Evolutionary conservation across 2,888 invertebrate species (phyloP), one percentile per base, ranked within the genome.

Genomic region (Hirudinaria manillensis): DNA sequence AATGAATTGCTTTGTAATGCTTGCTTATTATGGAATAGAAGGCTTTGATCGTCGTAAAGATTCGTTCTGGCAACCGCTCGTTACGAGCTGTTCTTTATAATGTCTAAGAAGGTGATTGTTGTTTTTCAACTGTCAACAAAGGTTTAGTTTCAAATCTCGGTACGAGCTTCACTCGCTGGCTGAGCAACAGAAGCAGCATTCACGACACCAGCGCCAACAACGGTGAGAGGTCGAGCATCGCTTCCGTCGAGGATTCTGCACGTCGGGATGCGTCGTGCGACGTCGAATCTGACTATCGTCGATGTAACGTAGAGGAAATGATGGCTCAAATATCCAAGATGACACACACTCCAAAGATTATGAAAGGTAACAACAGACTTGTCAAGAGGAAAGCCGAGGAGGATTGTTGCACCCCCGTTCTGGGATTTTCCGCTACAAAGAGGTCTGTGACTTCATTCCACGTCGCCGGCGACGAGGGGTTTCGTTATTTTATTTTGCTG

Each of bases 101-200:
- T 27, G 10, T 34, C 16, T 7, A 19, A 45, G 13, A 16, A 45
- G 45, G 45, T 1, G 45, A 10, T 45, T 16, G 16, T 45, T 45
- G 10, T 10, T 45, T 45, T 45, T 1, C 10, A 45, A 16, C 16
- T 16, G 16, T 45, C 45, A 1, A 45, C 45, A 10, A 78, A 84
- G 84, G 83, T 72, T 78, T 84, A 76, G 81, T 84, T 2, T 83
- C 80, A 77, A 82, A 82, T 55, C 81, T 84, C 68, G 83, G 82
- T 32, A 80, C 81, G 70, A 82, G 83, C 72, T 80, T 84, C 61
- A 80, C 83, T 1, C 82, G 83, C 70, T 82, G 83, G 81, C 80
- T 83, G 10, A 65, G 71, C 21, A 76, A 77, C 56, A 56, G 67
- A 65, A 73, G 70, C 34, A 68, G 70, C 16, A 74, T 75, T 66